A percentile compares a stretch with the other conserved stretches of the same genome.
Evolutionary conservation across 2,888 invertebrate genomes (phyloP).

Genomic region (Busseola fusca): DNA sequence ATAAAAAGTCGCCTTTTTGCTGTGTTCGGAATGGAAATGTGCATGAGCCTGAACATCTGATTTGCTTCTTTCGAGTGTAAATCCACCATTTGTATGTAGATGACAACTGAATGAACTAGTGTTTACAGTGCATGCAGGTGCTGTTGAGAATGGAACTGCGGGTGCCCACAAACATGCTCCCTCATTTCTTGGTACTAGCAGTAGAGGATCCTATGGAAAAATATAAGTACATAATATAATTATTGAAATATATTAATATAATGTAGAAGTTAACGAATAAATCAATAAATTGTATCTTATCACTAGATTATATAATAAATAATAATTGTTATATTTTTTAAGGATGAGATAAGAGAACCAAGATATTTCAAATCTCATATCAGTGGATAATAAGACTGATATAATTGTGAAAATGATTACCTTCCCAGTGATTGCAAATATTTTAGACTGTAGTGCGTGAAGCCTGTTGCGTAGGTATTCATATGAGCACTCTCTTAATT

Average conservation of each 20-base stretch:
- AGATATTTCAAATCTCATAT: slow-evolving; percentile 12
- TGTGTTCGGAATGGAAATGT: slow-evolving; percentile 71
- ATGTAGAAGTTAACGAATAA: neutral
- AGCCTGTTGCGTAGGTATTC: slow-evolving; percentile 91
- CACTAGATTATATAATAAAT: slow-evolving; percentile 6
- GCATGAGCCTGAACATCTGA: slow-evolving; percentile 83
- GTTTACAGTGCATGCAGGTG: slow-evolving; percentile 81
- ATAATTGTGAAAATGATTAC: slow-evolving; percentile 69
- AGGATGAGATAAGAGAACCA: slow-evolving; percentile 12
- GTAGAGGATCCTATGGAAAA: slow-evolving; percentile 85
- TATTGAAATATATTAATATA: neutral
- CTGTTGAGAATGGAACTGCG: slow-evolving; percentile 81
- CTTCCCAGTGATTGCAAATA: slow-evolving; percentile 91
- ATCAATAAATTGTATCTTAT: slow-evolving; percentile 11
- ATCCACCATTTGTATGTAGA: slow-evolving; percentile 81
- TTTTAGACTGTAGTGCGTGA: slow-evolving; percentile 90
- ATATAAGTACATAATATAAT: neutral
- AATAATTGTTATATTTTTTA: neutral
- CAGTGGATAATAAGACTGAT: neutral
- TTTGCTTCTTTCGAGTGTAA: slow-evolving; percentile 84
- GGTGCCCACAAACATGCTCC: slow-evolving; percentile 88
- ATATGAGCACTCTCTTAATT: slow-evolving; percentile 91
- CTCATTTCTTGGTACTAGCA: slow-evolving; percentile 90
- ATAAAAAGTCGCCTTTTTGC: slow-evolving; percentile 80
- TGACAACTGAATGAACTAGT: slow-evolving; percentile 85